Conservation (phyloP, 2,888 invertebrate genomes). For the Volucella bombylans region DNA sequence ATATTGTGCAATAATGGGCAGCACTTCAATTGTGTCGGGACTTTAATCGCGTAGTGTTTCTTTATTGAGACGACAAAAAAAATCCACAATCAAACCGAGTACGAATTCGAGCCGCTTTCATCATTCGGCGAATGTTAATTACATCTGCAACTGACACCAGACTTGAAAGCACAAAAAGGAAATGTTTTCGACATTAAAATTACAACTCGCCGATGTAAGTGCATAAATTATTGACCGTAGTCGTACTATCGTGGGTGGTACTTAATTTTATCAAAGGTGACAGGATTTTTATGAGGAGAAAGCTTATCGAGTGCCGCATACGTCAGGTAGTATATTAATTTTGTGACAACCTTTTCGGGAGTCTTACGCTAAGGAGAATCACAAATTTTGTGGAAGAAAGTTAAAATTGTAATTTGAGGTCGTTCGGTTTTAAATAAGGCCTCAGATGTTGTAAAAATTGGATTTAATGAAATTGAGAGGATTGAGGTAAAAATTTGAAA, state of each 20-base stretch:
- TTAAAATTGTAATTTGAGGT: too few relatives aligned
- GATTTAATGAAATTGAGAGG: too few relatives aligned
- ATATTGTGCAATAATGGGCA: slow-evolving; percentile 43
- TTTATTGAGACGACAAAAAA: neutral
- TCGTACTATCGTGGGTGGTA: neutral
- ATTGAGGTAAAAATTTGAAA: too few relatives aligned
- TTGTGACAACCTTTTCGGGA: neutral
- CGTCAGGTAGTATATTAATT: neutral
- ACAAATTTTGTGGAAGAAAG: too few relatives aligned
- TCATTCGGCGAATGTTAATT: slow-evolving; percentile 33
- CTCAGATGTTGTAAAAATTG: too few relatives aligned
- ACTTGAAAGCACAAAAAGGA: slow-evolving; percentile 11
- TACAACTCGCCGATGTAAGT: slow-evolving; percentile 13
- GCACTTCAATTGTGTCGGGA: slow-evolving; percentile 16
- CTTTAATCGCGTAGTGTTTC: slow-evolving; percentile 12
- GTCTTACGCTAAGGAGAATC: neutral
- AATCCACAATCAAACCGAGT: too few relatives aligned
- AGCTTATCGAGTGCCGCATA: slow-evolving; percentile 14
- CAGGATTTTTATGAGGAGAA: slow-evolving; percentile 43
- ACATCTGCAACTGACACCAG: slow-evolving; percentile 15
- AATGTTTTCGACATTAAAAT: slow-evolving; percentile 6
- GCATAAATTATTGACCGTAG: slow-evolving; percentile 30
- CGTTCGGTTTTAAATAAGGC: too few relatives aligned
- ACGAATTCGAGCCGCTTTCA: neutral
- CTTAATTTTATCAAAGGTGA: slow-evolving; percentile 9